phyloP scores from a whole-genome alignment of 2,888 invertebrate genomes.

The Dasysyrphus tricinctus region DNA sequence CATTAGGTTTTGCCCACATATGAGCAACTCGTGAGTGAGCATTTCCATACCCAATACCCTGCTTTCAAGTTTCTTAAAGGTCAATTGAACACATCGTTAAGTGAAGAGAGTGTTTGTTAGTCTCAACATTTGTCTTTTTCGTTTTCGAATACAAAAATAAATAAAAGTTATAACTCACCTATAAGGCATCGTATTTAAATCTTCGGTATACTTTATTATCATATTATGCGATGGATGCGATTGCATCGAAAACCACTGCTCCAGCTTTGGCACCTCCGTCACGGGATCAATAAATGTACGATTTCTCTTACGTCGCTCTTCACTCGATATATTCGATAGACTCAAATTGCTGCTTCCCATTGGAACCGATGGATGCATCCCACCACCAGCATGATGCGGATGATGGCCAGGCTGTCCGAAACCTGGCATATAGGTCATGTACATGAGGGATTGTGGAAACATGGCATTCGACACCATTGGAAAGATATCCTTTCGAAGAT shows the following conservation, averaged over 20 bases:
- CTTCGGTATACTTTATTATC: constrained; percentile 98
- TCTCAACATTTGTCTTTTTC: too few relatives aligned
- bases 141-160: too few relatives aligned
- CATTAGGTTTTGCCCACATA: too few relatives aligned
- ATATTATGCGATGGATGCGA: constrained; percentile 99
- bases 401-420: constrained; percentile 84
- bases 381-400: constrained; percentile 81
- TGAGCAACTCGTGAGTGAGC: too few relatives aligned
- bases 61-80: too few relatives aligned
- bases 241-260: constrained; percentile 98
- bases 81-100: too few relatives aligned
- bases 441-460: constrained; percentile 95
- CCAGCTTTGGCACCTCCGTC: constrained; percentile 96
- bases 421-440: constrained; percentile 93
- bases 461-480: constrained; percentile 94
- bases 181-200: constrained; percentile 98
- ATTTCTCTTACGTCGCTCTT: constrained; percentile 96
- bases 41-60: too few relatives aligned
- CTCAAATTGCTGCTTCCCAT: constrained; percentile 86
- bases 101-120: too few relatives aligned
- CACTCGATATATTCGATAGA: constrained; percentile 88
- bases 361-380: constrained; percentile 83
- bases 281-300: constrained; percentile 99
- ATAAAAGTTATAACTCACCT: constrained; percentile 79
- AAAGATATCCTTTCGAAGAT: constrained; percentile 86